Conservation (phyloP, 2,888 invertebrate species). For the Tortrix viridana region DNA sequence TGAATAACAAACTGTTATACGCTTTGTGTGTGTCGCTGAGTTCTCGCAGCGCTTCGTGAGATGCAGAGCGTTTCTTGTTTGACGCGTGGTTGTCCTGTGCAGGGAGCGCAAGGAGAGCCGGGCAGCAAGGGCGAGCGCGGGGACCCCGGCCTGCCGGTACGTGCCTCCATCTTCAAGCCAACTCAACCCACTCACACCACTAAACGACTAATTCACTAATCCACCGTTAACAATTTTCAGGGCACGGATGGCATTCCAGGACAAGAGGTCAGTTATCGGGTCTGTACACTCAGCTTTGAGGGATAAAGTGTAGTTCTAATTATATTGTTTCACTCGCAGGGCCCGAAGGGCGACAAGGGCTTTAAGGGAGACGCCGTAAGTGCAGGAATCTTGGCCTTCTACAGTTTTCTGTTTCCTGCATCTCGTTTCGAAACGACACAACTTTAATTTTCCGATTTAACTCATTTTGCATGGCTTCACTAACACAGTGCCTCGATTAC, state of each 20-base stretch:
- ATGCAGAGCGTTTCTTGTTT: constrained; percentile 3
- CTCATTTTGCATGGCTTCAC: constrained; percentile 37
- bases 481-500: constrained; percentile 33
- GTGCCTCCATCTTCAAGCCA: constrained; percentile 60
- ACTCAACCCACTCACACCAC: constrained; percentile 35
- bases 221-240: constrained; percentile 80
- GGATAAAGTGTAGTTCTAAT: constrained; percentile 22
- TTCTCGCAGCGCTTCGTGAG: constrained; percentile 4
- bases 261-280: constrained; percentile 87
- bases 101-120: constrained; percentile 97
- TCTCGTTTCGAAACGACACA: constrained; percentile 34
- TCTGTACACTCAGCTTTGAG: constrained; percentile 4
- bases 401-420: constrained; percentile 37
- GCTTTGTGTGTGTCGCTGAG: constrained; percentile 39
- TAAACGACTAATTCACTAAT: constrained; percentile 35
- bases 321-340: constrained; percentile 83
- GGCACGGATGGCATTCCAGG: constrained; percentile 97
- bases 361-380: constrained; percentile 93
- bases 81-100: constrained; percentile 78
- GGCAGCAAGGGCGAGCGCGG: constrained; percentile 96
- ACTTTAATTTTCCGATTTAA: constrained; percentile 43
- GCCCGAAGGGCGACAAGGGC: constrained; percentile 95
- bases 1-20: constrained; percentile 45
- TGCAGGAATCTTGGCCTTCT: constrained; percentile 49
- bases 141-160: constrained; percentile 96